Evolutionary conservation across 2,888 invertebrate genomes (phyloP).

Genomic region (Oxycera nigricornis): DNA sequence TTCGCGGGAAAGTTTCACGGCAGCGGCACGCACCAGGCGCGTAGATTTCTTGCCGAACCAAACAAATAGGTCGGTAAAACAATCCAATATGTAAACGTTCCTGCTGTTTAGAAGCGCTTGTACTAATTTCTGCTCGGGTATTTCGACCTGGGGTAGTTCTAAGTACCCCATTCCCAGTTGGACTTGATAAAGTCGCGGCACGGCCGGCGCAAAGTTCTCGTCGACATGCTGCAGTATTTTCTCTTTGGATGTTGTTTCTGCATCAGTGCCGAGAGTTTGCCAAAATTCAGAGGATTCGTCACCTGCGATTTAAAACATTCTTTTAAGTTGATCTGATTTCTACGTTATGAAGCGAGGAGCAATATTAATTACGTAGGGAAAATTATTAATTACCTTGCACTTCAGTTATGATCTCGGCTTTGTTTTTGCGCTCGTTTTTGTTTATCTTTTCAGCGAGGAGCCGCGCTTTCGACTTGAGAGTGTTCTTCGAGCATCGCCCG

Average conservation of each 20-base stretch:
- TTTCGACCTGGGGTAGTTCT: slow-evolving; percentile 92
- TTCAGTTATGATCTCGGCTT: slow-evolving; percentile 87
- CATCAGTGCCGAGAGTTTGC: slow-evolving; percentile 68
- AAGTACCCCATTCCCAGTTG: slow-evolving; percentile 98
- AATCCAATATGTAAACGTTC: slow-evolving; percentile 96
- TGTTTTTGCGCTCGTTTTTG: slow-evolving; percentile 96
- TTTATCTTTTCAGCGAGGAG: slow-evolving; percentile 98
- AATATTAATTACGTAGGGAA: not conserved
- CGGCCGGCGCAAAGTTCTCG: slow-evolving; percentile 54
- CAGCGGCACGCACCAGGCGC: slow-evolving; percentile 91
- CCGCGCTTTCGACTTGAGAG: slow-evolving; percentile 76
- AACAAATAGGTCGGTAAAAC: slow-evolving; percentile 91
- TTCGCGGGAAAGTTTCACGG: slow-evolving; percentile 96
- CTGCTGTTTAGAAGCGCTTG: slow-evolving; percentile 84
- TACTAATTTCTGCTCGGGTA: slow-evolving; percentile 76
- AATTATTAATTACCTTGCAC: slow-evolving; percentile 72
- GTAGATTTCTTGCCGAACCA: slow-evolving; percentile 99
- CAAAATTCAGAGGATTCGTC: slow-evolving; percentile 88
- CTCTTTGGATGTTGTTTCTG: slow-evolving; percentile 58
- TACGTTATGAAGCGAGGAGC: not conserved
- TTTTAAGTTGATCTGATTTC: not conserved
- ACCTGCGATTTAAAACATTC: slow-evolving; percentile 54
- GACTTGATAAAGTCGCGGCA: slow-evolving; percentile 89
- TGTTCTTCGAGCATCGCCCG: slow-evolving; percentile 79
- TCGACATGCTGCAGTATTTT: slow-evolving; percentile 59